These are phyloP conservation scores for Druceiella hillmani DNA, from an alignment of 2,888 invertebrate genomes.

Conservation along the genomic window DNA sequence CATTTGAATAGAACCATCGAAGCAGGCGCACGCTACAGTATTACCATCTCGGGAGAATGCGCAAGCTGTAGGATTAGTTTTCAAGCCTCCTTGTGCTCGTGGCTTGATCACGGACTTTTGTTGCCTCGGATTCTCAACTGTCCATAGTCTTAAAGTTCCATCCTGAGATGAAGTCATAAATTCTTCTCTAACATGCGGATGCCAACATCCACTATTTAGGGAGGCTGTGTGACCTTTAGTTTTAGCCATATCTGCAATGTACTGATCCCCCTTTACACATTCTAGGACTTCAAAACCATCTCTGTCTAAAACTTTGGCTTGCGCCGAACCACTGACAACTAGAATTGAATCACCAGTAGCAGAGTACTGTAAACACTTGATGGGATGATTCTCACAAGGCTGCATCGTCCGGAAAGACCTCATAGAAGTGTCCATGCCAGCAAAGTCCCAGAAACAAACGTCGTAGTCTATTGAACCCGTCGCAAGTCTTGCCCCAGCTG, in stretches of 20 bases:
- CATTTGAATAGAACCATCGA: conserved; percentile 93
- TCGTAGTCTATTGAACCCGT: conserved; percentile 96
- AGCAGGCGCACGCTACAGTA: conserved; percentile 85
- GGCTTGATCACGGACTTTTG: conserved; percentile 85
- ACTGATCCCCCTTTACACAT: conserved; percentile 93
- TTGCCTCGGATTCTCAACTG: conserved; percentile 69
- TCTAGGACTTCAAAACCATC: conserved; percentile 92
- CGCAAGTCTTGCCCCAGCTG: conserved; percentile 85
- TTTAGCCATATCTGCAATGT: conserved; percentile 88
- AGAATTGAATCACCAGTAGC: conserved; percentile 90
- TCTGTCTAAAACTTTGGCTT: conserved; percentile 89
- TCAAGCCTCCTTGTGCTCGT: conserved; percentile 77
- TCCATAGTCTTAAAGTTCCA: conserved; percentile 91
- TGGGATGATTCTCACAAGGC: conserved; percentile 94
- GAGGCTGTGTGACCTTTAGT: conserved; percentile 95
- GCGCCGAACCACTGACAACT: conserved; percentile 87
- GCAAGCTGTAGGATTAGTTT: conserved; percentile 80
- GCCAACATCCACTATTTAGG: conserved; percentile 88
- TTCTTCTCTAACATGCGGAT: conserved; percentile 84
- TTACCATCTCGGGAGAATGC: conserved; percentile 81
- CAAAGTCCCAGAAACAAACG: conserved; percentile 97
- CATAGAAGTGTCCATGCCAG: conserved; percentile 93
- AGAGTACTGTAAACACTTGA: conserved; percentile 85
- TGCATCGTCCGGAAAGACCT: conserved; percentile 88
- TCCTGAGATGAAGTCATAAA: conserved; percentile 94